Percentiles rank a stretch among this genome's conserved stretches.
Conservation (phyloP, 2,888 invertebrate genomes). For the Fabriciana adippe region DNA sequence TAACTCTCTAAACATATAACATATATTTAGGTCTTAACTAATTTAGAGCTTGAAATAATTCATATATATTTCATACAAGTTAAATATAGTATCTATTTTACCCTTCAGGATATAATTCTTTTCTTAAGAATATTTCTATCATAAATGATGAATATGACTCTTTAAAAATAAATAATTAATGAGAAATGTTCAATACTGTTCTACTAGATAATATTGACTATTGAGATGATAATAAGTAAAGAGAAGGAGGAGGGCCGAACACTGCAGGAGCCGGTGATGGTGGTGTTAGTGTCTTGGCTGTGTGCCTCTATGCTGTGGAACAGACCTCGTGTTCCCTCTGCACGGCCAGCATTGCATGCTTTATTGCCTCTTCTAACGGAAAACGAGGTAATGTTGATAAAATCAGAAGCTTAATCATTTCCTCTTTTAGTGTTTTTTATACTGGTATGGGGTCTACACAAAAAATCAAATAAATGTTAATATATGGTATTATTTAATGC, state of each 20-base stretch:
- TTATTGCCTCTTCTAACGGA: conserved; percentile 1
- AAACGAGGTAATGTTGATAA: conserved; percentile 12
- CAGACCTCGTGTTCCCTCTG: neutral
- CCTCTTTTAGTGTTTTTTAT: neutral
- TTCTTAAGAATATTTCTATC: too few relatives aligned
- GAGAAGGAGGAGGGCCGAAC: neutral
- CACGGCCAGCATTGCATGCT: neutral
- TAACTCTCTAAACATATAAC: too few relatives aligned
- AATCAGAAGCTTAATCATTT: neutral
- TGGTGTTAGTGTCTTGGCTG: conserved; percentile 6
- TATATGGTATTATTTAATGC: too few relatives aligned
- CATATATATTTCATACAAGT: too few relatives aligned
- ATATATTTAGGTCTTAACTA: too few relatives aligned
- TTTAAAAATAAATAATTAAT: too few relatives aligned
- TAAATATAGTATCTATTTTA: too few relatives aligned
- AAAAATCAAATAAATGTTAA: too few relatives aligned
- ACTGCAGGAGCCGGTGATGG: neutral
- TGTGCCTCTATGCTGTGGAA: conserved; percentile 7
- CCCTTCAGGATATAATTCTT: too few relatives aligned
- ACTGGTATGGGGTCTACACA: neutral
- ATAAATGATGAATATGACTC: too few relatives aligned
- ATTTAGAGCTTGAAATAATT: too few relatives aligned
- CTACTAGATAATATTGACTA: conserved; percentile 9
- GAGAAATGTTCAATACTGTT: neutral
- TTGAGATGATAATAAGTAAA: neutral